Percentiles rank a stretch among this genome's conserved stretches.
These are phyloP conservation scores for Chrysomallon squamiferum DNA, from an alignment of 1,140 invertebrate genomes.

Conservation along the genomic window DNA sequence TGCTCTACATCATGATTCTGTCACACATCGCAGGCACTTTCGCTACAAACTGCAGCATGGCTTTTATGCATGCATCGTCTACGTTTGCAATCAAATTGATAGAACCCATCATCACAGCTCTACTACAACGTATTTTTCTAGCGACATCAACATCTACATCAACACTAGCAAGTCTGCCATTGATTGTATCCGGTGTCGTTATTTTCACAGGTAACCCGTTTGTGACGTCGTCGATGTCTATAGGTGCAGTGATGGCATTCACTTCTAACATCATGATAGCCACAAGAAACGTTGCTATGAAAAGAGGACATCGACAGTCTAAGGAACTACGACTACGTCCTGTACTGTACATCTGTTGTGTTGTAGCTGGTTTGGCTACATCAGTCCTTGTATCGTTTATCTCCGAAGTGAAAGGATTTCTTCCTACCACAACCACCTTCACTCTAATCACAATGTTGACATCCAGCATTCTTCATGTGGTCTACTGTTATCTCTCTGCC, in stretches of 20 bases:
- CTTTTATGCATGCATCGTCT: conserved; percentile 19
- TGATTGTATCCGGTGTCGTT: conserved; percentile 16
- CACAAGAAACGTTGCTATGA: conserved; percentile 12
- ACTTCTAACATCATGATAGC: conserved; percentile 10
- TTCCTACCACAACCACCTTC: not conserved
- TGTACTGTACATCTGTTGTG: too few relatives aligned
- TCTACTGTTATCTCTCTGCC: conserved; percentile 11
- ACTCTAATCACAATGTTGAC: not conserved
- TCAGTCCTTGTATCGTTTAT: not conserved
- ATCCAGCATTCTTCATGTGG: conserved; percentile 8
- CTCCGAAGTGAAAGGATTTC: not conserved
- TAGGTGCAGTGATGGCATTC: not conserved
- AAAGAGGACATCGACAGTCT: not conserved
- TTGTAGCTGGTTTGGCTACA: not conserved
- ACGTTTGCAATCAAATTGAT: conserved; percentile 24
- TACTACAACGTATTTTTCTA: conserved; percentile 10
- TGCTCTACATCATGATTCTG: not conserved
- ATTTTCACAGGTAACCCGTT: conserved; percentile 14
- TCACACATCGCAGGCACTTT: conserved; percentile 19
- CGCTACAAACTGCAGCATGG: conserved; percentile 23
- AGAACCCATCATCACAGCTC: conserved; percentile 21
- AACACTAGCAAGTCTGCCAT: conserved; percentile 2
- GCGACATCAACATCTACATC: not conserved
- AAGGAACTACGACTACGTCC: not conserved
- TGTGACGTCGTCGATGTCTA: not conserved